Evolutionary conservation across 2,797 vertebrate genomes (phyloP).

Genomic region (Artibeus jamaicensis): DNA sequence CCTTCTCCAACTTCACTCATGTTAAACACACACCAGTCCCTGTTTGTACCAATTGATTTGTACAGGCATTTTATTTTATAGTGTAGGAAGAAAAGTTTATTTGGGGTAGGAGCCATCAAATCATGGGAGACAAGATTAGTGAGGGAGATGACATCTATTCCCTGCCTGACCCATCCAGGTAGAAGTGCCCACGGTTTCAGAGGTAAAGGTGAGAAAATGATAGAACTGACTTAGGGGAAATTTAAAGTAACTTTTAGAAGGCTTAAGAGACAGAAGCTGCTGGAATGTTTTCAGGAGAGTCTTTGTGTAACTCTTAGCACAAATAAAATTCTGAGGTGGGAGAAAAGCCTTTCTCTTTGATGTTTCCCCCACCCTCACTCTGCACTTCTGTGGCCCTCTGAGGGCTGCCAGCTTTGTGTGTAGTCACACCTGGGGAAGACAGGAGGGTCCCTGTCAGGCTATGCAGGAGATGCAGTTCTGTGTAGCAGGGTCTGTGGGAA

Average conservation of each 20-base stretch:
- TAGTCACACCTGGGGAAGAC: not conserved
- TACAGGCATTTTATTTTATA: not conserved
- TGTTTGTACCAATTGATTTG: not conserved
- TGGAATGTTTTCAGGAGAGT: not conserved
- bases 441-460: not conserved
- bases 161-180: not conserved
- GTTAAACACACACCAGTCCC: not conserved
- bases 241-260: not conserved
- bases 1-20: not conserved
- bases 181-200: not conserved
- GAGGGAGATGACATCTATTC: not conserved
- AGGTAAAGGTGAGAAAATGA: not conserved
- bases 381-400: not conserved
- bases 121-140: not conserved
- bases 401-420: not conserved
- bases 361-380: not conserved
- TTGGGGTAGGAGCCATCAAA: not conserved
- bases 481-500: not conserved
- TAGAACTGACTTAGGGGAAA: not conserved
- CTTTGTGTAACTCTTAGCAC: not conserved
- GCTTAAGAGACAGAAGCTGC: not conserved
- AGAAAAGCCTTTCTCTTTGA: not conserved
- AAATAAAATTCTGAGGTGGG: not conserved
- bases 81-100: not conserved
- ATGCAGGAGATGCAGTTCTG: not conserved